A percentile compares a stretch with the other conserved stretches of the same genome.
Conservation (phyloP, 2,797 vertebrate species). For the Chelmon rostratus region DNA sequence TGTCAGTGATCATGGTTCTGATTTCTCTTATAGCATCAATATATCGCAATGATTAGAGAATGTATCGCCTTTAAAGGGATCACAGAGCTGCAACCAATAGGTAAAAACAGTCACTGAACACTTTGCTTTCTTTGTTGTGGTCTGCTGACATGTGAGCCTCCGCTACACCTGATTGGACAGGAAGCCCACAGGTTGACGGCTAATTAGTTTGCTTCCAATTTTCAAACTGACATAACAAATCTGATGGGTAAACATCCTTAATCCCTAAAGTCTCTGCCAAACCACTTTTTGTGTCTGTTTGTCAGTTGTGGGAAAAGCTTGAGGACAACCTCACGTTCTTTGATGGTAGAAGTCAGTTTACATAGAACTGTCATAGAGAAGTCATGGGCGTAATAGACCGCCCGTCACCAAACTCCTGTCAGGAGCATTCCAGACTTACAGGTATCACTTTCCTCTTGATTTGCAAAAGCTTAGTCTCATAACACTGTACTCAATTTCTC, state of each 20-base stretch:
- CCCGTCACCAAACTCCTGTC: not conserved
- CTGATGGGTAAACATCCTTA: too few species aligned
- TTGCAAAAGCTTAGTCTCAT: not conserved
- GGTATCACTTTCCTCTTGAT: not conserved
- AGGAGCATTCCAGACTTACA: not conserved
- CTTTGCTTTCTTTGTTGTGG: not conserved
- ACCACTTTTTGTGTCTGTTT: not conserved
- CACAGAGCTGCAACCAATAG: not conserved
- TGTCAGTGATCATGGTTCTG: not conserved
- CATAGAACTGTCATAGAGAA: not conserved
- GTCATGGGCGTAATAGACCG: not conserved
- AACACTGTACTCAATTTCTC: not conserved
- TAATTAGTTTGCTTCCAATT: not conserved
- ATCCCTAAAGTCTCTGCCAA: too few species aligned
- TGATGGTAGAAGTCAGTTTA: not conserved
- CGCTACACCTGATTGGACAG: not conserved
- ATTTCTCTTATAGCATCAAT: not conserved
- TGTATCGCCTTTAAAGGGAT: not conserved
- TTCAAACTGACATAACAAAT: too few species aligned
- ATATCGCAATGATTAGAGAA: not conserved
- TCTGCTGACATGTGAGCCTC: not conserved
- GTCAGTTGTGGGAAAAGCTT: not conserved
- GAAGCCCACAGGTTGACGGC: too few species aligned
- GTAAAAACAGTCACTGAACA: not conserved
- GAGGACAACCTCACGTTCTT: not conserved